Evolutionary conservation across 23 tunicate genomes (phyloP).

Genomic region (Phallusia fumigata): DNA sequence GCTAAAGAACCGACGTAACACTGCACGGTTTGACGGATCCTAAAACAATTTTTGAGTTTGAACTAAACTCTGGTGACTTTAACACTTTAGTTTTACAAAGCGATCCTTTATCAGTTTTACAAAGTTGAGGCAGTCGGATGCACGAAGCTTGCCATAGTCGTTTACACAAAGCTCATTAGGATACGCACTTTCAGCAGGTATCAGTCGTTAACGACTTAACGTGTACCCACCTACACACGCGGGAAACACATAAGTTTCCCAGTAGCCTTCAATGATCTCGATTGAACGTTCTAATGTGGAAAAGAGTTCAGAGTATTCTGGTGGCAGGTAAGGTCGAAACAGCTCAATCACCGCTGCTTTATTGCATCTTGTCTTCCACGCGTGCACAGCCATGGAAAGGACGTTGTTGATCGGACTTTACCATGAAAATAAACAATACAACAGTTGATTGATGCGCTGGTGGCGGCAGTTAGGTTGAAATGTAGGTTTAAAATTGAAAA

Average conservation of each 20-base stretch:
- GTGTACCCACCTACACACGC: neutral
- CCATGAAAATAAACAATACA: neutral
- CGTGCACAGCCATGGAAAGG: neutral
- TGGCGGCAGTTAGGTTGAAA: neutral
- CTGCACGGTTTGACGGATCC: too few species aligned
- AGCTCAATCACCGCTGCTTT: neutral
- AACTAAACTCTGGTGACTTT: too few species aligned
- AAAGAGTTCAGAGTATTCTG: neutral
- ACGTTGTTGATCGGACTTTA: neutral
- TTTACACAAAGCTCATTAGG: too few species aligned
- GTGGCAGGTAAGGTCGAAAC: neutral
- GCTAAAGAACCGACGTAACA: too few species aligned
- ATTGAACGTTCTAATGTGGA: neutral
- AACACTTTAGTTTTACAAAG: too few species aligned
- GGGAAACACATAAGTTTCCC: neutral
- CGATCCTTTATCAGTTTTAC: too few species aligned
- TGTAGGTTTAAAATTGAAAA: neutral
- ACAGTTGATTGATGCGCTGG: too few species aligned
- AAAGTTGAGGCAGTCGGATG: too few species aligned
- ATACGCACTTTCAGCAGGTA: too few species aligned
- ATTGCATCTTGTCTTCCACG: neutral
- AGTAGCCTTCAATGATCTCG: neutral
- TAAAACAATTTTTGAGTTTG: too few species aligned
- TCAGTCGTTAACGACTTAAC: neutral
- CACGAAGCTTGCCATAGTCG: too few species aligned